Evolutionary conservation across 2,113 vertebrate species (phyloP), one percentile per base, ranked within the genome.

Genomic region (Microtus oregoni): DNA sequence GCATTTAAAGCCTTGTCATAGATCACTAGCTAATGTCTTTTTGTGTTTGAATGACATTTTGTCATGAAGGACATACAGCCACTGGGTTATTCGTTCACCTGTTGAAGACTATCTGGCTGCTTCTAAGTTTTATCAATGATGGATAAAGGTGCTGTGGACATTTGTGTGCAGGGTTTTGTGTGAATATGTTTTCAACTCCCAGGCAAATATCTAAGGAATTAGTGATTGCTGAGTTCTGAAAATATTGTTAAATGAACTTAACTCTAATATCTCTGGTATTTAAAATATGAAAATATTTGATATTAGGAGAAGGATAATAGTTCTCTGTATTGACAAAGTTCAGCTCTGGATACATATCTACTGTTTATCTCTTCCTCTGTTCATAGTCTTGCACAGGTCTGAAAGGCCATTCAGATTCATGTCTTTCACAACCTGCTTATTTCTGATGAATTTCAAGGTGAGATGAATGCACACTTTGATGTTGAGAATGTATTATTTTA

Each of bases 171-270:
- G 65, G 32, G 22, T 89, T 96, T 92, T 92, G 19, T 82, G 15
- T 94, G 55, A 50, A 30, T 63, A 8, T 78, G 11, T 63, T 95
- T 90, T 90, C 14, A 94, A n/a, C 58, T 91, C 63, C 88, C 72
- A 55, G 15, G 30, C 94, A 79, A 89, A 94, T 90, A 90, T 20
- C 24, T 91, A 78, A 17, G 41, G 47, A 92, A n/a, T n/a, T 5
- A 77, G 5, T 87, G 79, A 38, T 83, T 83, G 52, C 44, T 81
- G 30, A 47, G 41, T 89, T 50, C 9, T 55, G 91, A 75, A 96
- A 91, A 92, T 89, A 67, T 86, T 68, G 92, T 91, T 76, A 91
- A 72, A 73, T 68, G n/a, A 94, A 85, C 17, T 90, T 94, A 79
- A 38, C 47, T 94, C 15, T 92, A 94, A 90, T 58, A 95, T 61